phyloP scores from a whole-genome alignment of 2,888 invertebrate genomes.

The Euclidia mi region DNA sequence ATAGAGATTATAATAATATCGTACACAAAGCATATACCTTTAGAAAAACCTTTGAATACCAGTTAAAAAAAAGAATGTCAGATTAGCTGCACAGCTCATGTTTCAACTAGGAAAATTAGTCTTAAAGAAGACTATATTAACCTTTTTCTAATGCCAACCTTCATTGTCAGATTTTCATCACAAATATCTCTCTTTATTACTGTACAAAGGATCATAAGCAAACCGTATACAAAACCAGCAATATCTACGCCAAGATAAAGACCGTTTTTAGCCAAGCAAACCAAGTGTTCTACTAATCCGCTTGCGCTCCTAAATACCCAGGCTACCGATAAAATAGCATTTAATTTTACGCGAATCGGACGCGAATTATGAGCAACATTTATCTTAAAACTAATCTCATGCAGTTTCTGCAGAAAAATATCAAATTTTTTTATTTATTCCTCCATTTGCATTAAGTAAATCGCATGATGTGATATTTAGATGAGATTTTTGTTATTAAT shows the following conservation, averaged over 20 bases:
- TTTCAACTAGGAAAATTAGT: too few relatives aligned
- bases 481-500: constrained; percentile 23
- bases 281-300: constrained; percentile 4
- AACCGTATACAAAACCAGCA: too few relatives aligned
- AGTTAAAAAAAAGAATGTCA: too few relatives aligned
- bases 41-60: too few relatives aligned
- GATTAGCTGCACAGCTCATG: too few relatives aligned
- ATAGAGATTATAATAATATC: too few relatives aligned
- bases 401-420: constrained; percentile 49
- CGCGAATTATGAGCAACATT: constrained; percentile 44
- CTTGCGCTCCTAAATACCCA: constrained; percentile 10
- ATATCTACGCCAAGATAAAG: not conserved
- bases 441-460: constrained; percentile 48
- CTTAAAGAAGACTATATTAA: too few relatives aligned
- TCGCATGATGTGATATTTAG: constrained; percentile 35
- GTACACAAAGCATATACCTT: too few relatives aligned
- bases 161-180: too few relatives aligned
- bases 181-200: too few relatives aligned
- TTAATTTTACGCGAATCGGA: constrained; percentile 41
- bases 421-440: constrained; percentile 50
- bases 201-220: too few relatives aligned
- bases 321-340: constrained; percentile 39
- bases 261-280: not conserved
- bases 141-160: too few relatives aligned
- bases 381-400: constrained; percentile 55